phyloP scores from a whole-genome alignment of 2,113 vertebrate species.

The Opisthocomus hoazin region DNA sequence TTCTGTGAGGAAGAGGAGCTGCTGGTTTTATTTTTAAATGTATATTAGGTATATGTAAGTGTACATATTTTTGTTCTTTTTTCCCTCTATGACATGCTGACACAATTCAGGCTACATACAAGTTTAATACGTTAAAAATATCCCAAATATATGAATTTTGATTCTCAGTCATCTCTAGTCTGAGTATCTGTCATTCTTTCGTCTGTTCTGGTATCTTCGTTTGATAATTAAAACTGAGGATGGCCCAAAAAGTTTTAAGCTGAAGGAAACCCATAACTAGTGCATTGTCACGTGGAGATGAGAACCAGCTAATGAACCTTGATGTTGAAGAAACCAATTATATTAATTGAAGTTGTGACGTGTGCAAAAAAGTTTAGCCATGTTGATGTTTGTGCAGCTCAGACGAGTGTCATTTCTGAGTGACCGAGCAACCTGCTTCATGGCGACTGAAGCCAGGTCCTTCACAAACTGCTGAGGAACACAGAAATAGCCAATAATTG shows the following conservation, averaged over 20 bases:
- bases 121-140: background rate
- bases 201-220: fast-evolving
- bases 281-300: no score
- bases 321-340: background rate
- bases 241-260: background rate
- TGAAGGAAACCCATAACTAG: background rate
- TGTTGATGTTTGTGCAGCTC: background rate
- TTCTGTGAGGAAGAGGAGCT: background rate
- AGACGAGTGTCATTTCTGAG: background rate
- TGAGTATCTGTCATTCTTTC: background rate
- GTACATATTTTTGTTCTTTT: background rate
- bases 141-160: background rate
- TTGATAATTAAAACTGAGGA: background rate
- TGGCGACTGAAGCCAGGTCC: no score
- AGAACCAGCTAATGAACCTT: background rate
- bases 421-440: background rate
- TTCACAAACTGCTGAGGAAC: background rate
- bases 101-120: background rate
- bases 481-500: background rate
- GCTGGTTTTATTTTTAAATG: background rate
- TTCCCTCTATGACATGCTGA: background rate
- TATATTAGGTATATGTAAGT: background rate
- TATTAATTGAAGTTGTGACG: background rate
- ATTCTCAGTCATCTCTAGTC: background rate
- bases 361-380: background rate